Evolutionary conservation across 1,140 invertebrate species (phyloP).

Genomic region (Paracyclopina nana): DNA sequence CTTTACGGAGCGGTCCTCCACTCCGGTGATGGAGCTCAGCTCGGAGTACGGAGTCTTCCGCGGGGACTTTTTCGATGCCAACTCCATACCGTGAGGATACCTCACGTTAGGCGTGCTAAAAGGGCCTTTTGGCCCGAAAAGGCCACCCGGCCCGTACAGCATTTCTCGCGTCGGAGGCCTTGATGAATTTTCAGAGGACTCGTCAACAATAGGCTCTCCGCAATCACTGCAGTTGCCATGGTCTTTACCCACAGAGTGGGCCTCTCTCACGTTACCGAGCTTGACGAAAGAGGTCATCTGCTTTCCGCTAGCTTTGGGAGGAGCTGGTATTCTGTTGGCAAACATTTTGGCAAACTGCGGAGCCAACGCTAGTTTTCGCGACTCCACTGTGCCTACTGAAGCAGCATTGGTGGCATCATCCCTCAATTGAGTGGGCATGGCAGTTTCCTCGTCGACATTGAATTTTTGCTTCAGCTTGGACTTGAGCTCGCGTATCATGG

Average conservation of each 20-base stretch:
- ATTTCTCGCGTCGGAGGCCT: too few species aligned
- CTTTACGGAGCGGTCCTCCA: constrained; percentile 1
- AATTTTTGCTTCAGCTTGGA: constrained; percentile 18
- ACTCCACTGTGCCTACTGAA: constrained; percentile 8
- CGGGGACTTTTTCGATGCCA: neutral
- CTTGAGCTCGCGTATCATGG: constrained; percentile 24
- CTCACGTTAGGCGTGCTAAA: constrained; percentile 7
- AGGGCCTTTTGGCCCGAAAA: constrained; percentile 7
- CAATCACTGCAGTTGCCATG: too few species aligned
- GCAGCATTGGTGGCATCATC: too few species aligned
- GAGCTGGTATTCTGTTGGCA: neutral
- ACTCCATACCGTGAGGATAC: neutral
- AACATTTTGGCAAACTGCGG: constrained; percentile 8
- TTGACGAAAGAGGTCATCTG: too few species aligned
- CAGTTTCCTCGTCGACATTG: neutral
- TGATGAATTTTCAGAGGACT: too few species aligned
- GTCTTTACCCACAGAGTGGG: too few species aligned
- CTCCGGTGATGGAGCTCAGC: neutral
- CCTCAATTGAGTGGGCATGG: neutral
- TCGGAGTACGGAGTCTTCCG: neutral
- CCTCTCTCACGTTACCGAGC: too few species aligned
- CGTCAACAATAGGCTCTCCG: too few species aligned
- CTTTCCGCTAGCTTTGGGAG: neutral
- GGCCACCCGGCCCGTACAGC: constrained; percentile 8
- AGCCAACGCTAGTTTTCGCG: neutral